phyloP scores from a whole-genome alignment of 2,888 invertebrate species.

The Adela reaumurella region DNA sequence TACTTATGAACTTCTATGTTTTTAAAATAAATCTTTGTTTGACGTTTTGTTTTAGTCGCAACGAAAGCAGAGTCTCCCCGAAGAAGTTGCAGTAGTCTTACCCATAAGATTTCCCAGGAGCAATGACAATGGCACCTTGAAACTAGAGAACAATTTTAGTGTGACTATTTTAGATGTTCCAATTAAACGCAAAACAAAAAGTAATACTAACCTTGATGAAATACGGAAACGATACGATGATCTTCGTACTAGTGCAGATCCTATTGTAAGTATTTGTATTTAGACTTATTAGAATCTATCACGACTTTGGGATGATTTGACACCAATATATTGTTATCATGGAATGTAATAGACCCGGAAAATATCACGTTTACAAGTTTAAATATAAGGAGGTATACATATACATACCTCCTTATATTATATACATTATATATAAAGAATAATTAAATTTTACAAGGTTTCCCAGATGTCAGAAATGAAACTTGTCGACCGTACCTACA shows the following conservation, averaged over 20 bases:
- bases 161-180: slow-evolving; percentile 45
- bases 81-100: slow-evolving; percentile 26
- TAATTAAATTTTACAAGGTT: no score
- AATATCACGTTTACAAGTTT: no score
- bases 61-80: slow-evolving; percentile 23
- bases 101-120: slow-evolving; percentile 24
- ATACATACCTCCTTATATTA: no score
- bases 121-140: slow-evolving; percentile 14
- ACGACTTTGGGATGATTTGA: no score
- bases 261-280: slow-evolving; percentile 26
- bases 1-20: neutral
- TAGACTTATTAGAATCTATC: no score
- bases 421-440: no score
- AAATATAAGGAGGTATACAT: no score
- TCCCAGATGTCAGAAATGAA: no score
- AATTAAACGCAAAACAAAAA: slow-evolving; percentile 16
- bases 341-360: no score
- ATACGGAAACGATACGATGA: slow-evolving; percentile 25
- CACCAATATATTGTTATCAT: no score
- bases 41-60: slow-evolving; percentile 11
- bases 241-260: slow-evolving; percentile 34
- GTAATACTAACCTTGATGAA: slow-evolving; percentile 17
- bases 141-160: slow-evolving; percentile 43
- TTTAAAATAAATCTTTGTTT: no score
- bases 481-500: no score